Conservation (phyloP, 2,113 vertebrate genomes). For the Stercorarius parasiticus region DNA sequence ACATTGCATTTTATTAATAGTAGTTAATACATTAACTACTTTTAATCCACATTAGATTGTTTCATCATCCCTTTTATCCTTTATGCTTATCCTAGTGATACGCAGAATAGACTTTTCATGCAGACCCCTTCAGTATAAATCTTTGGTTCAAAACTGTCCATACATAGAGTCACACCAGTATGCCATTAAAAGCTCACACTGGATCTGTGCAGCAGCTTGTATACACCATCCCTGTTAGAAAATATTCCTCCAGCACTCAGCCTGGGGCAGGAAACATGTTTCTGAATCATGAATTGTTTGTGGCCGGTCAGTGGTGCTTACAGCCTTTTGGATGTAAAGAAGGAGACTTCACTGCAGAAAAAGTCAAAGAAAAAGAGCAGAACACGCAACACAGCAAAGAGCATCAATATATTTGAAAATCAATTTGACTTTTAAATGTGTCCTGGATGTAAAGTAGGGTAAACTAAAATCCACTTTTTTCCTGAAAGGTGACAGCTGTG, state of each 20-base stretch:
- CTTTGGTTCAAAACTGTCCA: not conserved
- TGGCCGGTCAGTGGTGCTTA: not conserved
- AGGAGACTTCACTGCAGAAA: not conserved
- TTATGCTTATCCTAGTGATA: no score
- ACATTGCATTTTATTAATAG: not conserved
- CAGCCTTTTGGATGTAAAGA: not conserved
- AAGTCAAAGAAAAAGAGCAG: not conserved
- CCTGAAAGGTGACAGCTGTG: not conserved
- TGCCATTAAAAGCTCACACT: not conserved
- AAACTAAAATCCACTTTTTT: not conserved
- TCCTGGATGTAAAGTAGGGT: not conserved
- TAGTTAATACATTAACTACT: not conserved
- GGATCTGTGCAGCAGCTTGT: not conserved
- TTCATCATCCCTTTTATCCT: not conserved
- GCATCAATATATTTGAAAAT: not conserved
- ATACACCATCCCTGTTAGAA: not conserved
- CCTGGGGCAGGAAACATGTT: not conserved
- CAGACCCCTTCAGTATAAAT: not conserved
- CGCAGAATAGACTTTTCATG: not conserved
- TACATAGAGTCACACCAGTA: not conserved
- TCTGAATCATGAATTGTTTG: not conserved
- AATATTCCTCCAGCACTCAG: not conserved
- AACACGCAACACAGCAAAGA: not conserved
- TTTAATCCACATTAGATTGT: not conserved
- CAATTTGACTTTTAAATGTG: not conserved